Percentiles rank a stretch among this genome's conserved stretches.
Conservation (phyloP, 2,888 invertebrate species). For the Tetragnatha montana region DNA sequence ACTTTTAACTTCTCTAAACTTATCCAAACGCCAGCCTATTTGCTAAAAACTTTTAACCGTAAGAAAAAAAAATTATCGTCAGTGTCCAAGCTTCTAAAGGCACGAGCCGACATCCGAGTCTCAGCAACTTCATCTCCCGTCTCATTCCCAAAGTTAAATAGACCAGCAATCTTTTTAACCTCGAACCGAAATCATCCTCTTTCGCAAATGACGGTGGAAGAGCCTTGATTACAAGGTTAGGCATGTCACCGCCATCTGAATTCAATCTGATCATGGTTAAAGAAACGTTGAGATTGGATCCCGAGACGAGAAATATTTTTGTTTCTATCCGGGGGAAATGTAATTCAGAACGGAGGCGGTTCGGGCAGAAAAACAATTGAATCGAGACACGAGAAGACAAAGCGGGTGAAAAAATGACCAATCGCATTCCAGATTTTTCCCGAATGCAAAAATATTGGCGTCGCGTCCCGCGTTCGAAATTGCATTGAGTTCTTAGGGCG, state of each 20-base stretch:
- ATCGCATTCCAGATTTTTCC: conserved; percentile 12
- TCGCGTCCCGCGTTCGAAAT: not conserved
- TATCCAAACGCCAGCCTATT: no score
- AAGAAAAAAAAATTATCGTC: no score
- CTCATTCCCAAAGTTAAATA: conserved; percentile 3
- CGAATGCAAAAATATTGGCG: conserved; percentile 12
- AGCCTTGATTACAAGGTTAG: conserved; percentile 37
- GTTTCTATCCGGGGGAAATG: conserved; percentile 19
- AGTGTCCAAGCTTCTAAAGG: no score
- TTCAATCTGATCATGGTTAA: conserved; percentile 36
- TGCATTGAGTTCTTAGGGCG: not conserved
- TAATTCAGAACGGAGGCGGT: conserved; percentile 6
- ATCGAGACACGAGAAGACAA: conserved; percentile 1
- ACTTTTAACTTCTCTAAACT: no score
- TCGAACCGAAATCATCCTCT: conserved; percentile 1
- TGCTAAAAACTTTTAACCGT: no score
- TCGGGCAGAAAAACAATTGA: conserved; percentile 41
- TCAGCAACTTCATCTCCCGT: no score
- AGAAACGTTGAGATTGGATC: conserved; percentile 25
- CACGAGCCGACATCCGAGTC: no score
- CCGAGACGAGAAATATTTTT: conserved; percentile 5
- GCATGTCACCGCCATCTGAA: conserved; percentile 29
- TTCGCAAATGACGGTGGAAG: conserved; percentile 24
- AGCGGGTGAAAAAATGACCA: not conserved
- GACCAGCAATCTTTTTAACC: not conserved